Conservation (phyloP, 1,140 invertebrate genomes). For the Proctacanthus coquilletti region DNA sequence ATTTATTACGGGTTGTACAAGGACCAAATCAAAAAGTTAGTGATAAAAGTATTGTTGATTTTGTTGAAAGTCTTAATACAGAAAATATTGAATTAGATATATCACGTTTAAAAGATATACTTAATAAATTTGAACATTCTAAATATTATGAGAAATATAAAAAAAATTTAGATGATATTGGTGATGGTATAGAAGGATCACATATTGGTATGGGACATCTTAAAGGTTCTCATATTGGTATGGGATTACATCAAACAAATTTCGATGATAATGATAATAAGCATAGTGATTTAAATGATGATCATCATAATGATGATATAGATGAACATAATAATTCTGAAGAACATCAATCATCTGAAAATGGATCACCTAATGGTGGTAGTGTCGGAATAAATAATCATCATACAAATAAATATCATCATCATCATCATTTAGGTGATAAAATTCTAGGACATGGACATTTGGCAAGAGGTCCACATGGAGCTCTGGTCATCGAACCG, state of each 20-base stretch:
- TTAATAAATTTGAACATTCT: slow-evolving; percentile 10
- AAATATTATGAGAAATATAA: slow-evolving; percentile 9
- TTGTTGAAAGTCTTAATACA: slow-evolving; percentile 12
- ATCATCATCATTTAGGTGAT: slow-evolving; percentile 1
- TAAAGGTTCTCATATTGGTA: slow-evolving; percentile 16
- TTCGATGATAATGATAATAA: not conserved
- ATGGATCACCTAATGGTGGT: not conserved
- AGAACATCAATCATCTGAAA: not conserved
- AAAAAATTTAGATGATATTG: slow-evolving; percentile 13
- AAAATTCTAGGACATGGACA: slow-evolving; percentile 13
- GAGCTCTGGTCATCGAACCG: slow-evolving; percentile 22
- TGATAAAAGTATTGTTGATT: slow-evolving; percentile 17
- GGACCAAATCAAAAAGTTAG: slow-evolving; percentile 9
- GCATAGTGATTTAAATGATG: not conserved
- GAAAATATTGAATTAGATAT: slow-evolving; percentile 16
- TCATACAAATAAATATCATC: not conserved
- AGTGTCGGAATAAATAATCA: not conserved
- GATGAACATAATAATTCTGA: not conserved
- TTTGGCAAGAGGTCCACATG: slow-evolving; percentile 24
- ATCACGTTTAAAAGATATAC: slow-evolving; percentile 10
- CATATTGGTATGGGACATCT: slow-evolving; percentile 9
- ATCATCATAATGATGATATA: not conserved
- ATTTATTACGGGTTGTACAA: slow-evolving; percentile 12
- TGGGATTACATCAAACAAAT: slow-evolving; percentile 10
- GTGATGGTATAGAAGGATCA: slow-evolving; percentile 14